Evolutionary conservation across 2,113 vertebrate species (phyloP).

Genomic region (Ctenodactylus gundi): DNA sequence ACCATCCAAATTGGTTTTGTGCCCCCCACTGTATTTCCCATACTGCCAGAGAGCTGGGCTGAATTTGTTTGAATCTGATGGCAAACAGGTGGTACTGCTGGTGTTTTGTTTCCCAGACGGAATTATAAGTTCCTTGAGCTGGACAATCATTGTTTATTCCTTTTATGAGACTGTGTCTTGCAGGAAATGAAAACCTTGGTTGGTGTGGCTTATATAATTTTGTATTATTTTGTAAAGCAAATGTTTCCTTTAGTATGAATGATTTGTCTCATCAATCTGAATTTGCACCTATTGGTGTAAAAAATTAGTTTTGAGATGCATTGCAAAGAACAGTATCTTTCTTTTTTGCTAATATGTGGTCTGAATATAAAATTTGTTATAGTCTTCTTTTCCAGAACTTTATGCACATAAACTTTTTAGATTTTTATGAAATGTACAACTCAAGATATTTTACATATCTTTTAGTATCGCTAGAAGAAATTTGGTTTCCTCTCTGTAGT

Average conservation of each 20-base stretch:
- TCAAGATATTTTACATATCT: not conserved
- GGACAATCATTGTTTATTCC: not conserved
- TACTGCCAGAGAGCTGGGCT: not conserved
- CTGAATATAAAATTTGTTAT: not conserved
- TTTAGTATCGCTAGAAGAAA: not conserved
- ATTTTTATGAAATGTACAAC: conserved; percentile 6
- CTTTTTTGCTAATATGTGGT: not conserved
- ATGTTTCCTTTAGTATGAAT: conserved; percentile 27
- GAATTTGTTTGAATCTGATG: not conserved
- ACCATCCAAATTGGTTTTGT: not conserved
- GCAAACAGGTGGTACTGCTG: not conserved
- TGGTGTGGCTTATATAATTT: conserved; percentile 43
- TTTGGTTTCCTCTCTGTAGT: not conserved
- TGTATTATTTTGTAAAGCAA: conserved; percentile 29
- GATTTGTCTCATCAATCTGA: conserved; percentile 8
- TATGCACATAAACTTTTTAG: not conserved
- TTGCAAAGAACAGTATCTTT: not conserved
- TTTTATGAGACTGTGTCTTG: conserved; percentile 9
- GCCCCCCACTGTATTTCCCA: not conserved
- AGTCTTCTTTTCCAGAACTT: not conserved
- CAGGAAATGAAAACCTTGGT: conserved; percentile 32
- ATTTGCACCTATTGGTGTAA: not conserved
- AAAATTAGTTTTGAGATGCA: conserved; percentile 38
- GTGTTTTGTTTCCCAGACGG: not conserved
- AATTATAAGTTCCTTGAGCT: conserved; percentile 8